Base-by-base conservation (phyloP, 2,113 vertebrate genomes). In the Forbesichthys papilliferus region DNA sequence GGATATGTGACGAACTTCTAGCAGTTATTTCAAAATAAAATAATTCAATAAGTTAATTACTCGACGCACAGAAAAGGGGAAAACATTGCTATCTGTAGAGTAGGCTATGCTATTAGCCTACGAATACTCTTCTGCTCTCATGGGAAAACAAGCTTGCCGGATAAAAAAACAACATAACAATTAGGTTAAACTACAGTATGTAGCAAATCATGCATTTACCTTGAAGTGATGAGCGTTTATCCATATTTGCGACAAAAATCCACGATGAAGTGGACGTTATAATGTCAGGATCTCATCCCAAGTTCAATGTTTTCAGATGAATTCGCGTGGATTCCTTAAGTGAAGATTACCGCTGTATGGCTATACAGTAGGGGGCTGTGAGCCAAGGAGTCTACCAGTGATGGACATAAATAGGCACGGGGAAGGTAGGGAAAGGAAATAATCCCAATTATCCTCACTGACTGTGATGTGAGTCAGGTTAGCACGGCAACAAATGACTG, bases 301-400 rank as follows among this genome's bases (percentile, higher is more conserved):
- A 86, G 80, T 84, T 82, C 36, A 60, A 73, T 27, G 78, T 33
- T 60, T 49, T 12, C 62, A 59, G 81, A 71, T 12, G 79, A 67
- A 70, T 82, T 63, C 48, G 62, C 74, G 77, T 61, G 78, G 87
- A 82, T 82, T 86, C 87, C 83, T 84, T 73, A 77, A 74, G 83
- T 73, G 87, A 62, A 65, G 82, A 63, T 80, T 69, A 12, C 82
- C 70, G 64, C 79, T 78, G 82, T 69, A 66, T 18, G 79, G 60
- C 81, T 90, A 91, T 87, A 86, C 84, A 54, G 78, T 46, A 49
- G 66, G 67, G 78, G 85, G 88, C 80, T 58, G 60, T 61, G 65
- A 82, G 85, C 88, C 89, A 83, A 74, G 48, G 83, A 85, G 86
- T 63, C 81, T 61, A 48, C 78, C 72, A 71, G 75, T 62, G 58